These are phyloP conservation scores for Lota lota DNA, from an alignment of 2,113 vertebrate genomes.

Conservation along the genomic window DNA sequence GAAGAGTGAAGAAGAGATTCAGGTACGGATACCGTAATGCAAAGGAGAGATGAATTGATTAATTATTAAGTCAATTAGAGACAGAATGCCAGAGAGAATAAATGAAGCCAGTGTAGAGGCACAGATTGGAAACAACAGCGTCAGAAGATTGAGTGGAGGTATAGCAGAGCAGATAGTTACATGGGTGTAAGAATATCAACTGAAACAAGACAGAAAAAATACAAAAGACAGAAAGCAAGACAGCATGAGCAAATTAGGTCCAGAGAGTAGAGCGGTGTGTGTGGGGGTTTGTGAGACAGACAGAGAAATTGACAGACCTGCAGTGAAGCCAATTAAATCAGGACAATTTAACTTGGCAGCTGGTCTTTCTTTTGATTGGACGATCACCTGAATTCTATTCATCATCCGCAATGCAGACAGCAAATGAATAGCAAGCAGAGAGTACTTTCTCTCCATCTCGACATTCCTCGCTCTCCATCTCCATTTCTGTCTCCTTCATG, in stretches of 20 bases:
- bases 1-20: too few relatives aligned
- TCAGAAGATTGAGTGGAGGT: too few relatives aligned
- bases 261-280: not conserved
- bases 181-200: not conserved
- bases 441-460: not conserved
- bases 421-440: not conserved
- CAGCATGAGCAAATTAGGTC: not conserved
- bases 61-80: slow-evolving; percentile 2
- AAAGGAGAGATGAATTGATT: not conserved
- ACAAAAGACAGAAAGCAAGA: not conserved
- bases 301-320: not conserved
- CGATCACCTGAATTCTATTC: slow-evolving; percentile 1
- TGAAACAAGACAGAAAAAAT: not conserved
- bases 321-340: not conserved
- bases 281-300: not conserved
- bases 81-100: slow-evolving; percentile 4
- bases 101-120: too few relatives aligned
- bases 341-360: slow-evolving; percentile 1
- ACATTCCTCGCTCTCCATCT: not conserved
- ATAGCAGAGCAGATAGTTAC: too few relatives aligned
- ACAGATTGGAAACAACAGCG: too few relatives aligned
- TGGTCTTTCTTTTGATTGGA: slow-evolving; percentile 1
- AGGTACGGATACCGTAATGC: not conserved
- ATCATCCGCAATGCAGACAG: not conserved
- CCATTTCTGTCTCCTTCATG: not conserved